A percentile compares a stretch with the other conserved stretches of the same genome.
phyloP scores from a whole-genome alignment of 2,113 vertebrate species.

The Odontophorus gujanensis region DNA sequence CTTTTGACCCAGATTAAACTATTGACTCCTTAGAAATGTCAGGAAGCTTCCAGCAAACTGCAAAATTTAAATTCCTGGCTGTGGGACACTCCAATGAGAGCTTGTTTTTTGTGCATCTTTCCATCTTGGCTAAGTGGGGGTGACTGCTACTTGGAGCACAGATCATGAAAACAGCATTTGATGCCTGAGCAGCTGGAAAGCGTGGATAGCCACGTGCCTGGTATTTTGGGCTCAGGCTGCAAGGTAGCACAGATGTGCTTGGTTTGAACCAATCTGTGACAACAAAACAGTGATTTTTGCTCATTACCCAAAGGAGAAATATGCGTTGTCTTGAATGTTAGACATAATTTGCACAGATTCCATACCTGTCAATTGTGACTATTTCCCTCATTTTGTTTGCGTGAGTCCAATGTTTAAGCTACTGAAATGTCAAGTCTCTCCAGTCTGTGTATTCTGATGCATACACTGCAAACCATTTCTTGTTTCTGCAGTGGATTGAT shows the following conservation, averaged over 20 bases:
- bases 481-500: background rate
- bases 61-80: background rate
- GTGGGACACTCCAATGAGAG: background rate
- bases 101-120: background rate
- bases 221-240: no score
- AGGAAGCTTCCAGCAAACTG: background rate
- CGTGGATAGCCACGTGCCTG: fast-evolving
- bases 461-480: background rate
- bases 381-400: background rate
- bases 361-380: background rate
- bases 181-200: background rate
- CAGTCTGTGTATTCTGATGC: background rate
- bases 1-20: background rate
- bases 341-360: background rate
- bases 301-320: background rate
- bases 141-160: background rate
- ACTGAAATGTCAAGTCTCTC: fast-evolving
- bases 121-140: background rate
- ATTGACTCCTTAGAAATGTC: background rate
- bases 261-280: background rate
- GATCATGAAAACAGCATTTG: fast-evolving
- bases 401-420: background rate
- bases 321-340: background rate
- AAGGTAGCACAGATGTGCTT: background rate
- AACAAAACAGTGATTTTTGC: background rate